These are phyloP conservation scores for Notoglanidium macrostoma DNA, from an alignment of 2,797 vertebrate genomes.

Conservation along the genomic window DNA sequence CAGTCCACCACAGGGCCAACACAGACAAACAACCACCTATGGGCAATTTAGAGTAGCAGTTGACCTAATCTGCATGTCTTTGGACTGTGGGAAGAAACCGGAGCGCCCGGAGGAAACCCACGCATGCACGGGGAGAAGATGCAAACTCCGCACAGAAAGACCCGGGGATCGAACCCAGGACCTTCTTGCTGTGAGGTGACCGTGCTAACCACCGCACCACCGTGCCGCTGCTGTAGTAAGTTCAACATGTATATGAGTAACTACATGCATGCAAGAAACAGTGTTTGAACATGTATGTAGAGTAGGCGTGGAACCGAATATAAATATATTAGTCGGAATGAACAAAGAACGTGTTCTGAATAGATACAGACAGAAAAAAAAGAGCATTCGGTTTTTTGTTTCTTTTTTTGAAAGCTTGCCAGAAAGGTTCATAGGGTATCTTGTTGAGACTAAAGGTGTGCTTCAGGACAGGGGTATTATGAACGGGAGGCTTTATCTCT, in stretches of 20 bases:
- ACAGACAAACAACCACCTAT: too few relatives aligned
- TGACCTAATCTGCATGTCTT: too few relatives aligned
- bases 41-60: too few relatives aligned
- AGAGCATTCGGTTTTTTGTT: background rate
- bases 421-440: background rate
- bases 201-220: too few relatives aligned
- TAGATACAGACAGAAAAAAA: background rate
- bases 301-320: background rate
- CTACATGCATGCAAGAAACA: background rate
- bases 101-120: too few relatives aligned
- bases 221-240: too few relatives aligned
- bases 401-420: background rate
- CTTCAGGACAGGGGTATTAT: background rate
- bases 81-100: too few relatives aligned
- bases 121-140: too few relatives aligned
- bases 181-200: too few relatives aligned
- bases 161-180: too few relatives aligned
- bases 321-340: background rate
- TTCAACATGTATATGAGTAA: background rate
- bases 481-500: background rate
- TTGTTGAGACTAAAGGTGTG: background rate
- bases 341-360: background rate
- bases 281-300: background rate
- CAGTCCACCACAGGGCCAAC: too few relatives aligned
- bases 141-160: too few relatives aligned